These are phyloP conservation scores for Apamea monoglypha DNA, from an alignment of 2,888 invertebrate species.

Conservation along the genomic window DNA sequence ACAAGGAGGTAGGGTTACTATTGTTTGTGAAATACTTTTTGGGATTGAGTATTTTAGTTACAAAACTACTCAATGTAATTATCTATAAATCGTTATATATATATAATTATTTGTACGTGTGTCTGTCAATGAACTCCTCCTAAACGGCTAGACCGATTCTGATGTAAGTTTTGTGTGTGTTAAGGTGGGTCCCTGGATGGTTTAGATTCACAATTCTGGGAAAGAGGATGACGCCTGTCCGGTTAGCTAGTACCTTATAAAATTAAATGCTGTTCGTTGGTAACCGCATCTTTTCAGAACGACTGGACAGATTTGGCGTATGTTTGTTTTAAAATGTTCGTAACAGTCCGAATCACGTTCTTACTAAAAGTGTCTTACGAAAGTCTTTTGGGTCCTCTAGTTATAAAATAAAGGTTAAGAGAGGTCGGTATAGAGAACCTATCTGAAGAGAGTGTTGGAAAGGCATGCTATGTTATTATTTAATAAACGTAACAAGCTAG, in stretches of 20 bases:
- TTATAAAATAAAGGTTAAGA: not conserved
- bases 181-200: no score
- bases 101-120: not conserved
- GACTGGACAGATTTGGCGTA: not conserved
- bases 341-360: not conserved
- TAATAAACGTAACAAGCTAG: not conserved
- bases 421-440: not conserved
- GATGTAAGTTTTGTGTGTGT: no score
- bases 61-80: not conserved
- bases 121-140: not conserved
- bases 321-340: not conserved
- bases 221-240: no score
- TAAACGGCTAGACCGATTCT: no score
- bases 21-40: not conserved
- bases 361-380: no score
- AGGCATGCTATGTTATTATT: not conserved
- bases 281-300: not conserved
- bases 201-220: no score
- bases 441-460: not conserved
- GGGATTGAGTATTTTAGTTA: not conserved
- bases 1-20: slow-evolving; percentile 17
- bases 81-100: not conserved
- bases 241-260: not conserved
- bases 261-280: not conserved
- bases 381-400: not conserved